phyloP scores from a whole-genome alignment of 2,113 vertebrate genomes.

The Mystacornis crossleyi region DNA sequence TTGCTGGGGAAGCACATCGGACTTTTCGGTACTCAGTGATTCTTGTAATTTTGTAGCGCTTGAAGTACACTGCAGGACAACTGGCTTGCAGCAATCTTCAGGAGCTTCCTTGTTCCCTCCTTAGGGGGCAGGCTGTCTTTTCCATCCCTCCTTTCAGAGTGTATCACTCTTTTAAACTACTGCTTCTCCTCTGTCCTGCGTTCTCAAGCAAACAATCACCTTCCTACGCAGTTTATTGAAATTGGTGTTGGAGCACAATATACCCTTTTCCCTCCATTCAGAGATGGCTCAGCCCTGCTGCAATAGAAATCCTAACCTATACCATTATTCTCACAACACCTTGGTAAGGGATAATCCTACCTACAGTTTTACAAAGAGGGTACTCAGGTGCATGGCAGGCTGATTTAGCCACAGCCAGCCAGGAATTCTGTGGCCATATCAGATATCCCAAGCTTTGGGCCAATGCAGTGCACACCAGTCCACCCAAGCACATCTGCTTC shows the following conservation, averaged over 20 bases:
- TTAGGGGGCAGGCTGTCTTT: not conserved
- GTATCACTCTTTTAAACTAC: not conserved
- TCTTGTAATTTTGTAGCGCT: not conserved
- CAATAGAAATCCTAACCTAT: not conserved
- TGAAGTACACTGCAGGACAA: not conserved
- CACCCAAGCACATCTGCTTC: not conserved
- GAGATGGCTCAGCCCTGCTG: not conserved
- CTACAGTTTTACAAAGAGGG: not conserved
- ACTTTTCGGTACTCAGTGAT: accelerated
- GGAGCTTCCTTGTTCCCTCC: not conserved
- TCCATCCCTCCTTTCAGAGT: not conserved
- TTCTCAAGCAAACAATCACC: not conserved
- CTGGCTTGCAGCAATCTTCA: not conserved
- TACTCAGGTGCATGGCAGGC: not conserved
- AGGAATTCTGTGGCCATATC: not conserved
- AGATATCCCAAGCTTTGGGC: not conserved
- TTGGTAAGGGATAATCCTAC: not conserved
- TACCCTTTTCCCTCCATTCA: not conserved
- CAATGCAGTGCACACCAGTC: not conserved
- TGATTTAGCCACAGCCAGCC: not conserved
- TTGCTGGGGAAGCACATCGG: accelerated
- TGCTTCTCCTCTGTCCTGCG: not conserved
- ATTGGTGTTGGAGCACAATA: not conserved
- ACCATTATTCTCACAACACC: not conserved
- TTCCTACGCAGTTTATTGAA: accelerated